These are phyloP conservation scores for Phrynocephalus guinanensis DNA, from an alignment of 2,797 vertebrate species.

Conservation along the genomic window DNA sequence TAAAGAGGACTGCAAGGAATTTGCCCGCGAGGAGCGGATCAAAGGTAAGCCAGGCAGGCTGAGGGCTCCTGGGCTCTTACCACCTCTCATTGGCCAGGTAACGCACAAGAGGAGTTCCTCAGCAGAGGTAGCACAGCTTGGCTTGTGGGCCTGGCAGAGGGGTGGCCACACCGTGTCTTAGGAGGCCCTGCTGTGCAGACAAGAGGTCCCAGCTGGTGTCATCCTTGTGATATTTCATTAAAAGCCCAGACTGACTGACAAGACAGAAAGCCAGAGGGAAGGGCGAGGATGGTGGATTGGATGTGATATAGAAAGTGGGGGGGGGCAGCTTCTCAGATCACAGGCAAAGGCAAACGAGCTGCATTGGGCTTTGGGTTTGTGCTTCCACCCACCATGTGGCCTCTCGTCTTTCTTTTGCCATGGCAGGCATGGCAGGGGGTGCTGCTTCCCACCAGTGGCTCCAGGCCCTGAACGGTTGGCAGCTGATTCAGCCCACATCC, in stretches of 20 bases:
- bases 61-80: background rate
- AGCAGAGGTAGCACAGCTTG: background rate
- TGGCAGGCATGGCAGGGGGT: background rate
- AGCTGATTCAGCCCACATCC: background rate
- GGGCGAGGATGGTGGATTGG: too few relatives aligned
- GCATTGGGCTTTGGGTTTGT: background rate
- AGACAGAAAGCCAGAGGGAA: too few relatives aligned
- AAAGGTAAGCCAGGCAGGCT: constrained; percentile 80
- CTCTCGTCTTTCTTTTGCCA: background rate
- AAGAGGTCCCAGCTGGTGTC: background rate
- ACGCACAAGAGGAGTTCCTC: too few relatives aligned
- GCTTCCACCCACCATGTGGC: too few relatives aligned
- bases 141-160: background rate
- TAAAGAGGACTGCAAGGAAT: constrained; percentile 93
- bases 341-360: too few relatives aligned
- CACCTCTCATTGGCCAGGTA: background rate
- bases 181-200: background rate
- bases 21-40: constrained; percentile 89
- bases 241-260: too few relatives aligned
- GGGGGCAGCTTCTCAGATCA: too few relatives aligned
- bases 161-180: background rate
- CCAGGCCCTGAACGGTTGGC: background rate
- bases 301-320: too few relatives aligned
- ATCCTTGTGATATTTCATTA: too few relatives aligned
- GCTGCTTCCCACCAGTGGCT: background rate